phyloP scores from a whole-genome alignment of 2,888 invertebrate genomes.

The Thera britannica region DNA sequence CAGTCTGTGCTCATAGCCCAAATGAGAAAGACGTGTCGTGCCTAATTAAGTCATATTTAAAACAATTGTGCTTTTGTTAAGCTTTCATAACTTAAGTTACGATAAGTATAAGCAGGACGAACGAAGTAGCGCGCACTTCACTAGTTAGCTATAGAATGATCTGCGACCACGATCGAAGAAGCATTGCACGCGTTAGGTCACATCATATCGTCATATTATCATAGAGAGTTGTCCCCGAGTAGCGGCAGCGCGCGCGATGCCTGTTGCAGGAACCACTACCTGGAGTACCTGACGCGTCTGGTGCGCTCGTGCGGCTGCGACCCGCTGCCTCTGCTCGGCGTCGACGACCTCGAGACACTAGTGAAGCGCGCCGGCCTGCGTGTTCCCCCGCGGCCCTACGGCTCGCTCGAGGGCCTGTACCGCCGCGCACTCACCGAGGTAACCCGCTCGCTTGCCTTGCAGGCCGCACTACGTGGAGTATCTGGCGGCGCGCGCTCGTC shows the following conservation, averaged over 20 bases:
- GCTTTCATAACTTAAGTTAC: too few relatives aligned
- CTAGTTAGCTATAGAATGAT: not conserved
- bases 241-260: slow-evolving; percentile 64
- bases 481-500: slow-evolving; percentile 94
- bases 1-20: too few relatives aligned
- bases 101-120: too few relatives aligned
- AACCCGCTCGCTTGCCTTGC: slow-evolving; percentile 64
- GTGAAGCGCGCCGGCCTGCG: slow-evolving; percentile 89
- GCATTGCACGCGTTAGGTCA: not conserved
- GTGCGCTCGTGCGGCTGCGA: slow-evolving; percentile 90
- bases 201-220: not conserved
- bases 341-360: slow-evolving; percentile 93
- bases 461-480: slow-evolving; percentile 98
- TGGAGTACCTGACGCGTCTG: slow-evolving; percentile 93
- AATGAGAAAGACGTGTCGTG: too few relatives aligned
- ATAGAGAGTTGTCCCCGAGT: slow-evolving; percentile 23
- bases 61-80: too few relatives aligned
- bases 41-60: too few relatives aligned
- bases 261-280: slow-evolving; percentile 92
- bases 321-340: slow-evolving; percentile 89
- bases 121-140: too few relatives aligned
- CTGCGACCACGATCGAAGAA: not conserved
- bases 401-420: slow-evolving; percentile 88
- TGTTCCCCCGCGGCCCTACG: slow-evolving; percentile 91
- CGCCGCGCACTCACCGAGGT: slow-evolving; percentile 87